Conservation (phyloP, 2,797 vertebrate species). For the Sebastes trivittatus region DNA sequence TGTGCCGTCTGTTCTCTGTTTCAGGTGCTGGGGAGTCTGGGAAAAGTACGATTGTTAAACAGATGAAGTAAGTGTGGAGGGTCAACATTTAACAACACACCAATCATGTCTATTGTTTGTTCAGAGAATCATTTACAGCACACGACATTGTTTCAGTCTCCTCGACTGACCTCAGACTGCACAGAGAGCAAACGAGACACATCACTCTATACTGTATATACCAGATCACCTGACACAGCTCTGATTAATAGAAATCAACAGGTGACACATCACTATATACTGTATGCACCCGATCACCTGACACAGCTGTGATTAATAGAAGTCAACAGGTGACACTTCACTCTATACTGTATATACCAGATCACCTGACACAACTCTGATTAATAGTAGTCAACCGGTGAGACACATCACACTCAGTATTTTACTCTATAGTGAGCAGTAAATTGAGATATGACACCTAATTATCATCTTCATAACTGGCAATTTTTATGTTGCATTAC, state of each 20-base stretch:
- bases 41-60: constrained; percentile 99
- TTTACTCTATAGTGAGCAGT: not conserved
- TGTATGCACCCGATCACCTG: not conserved
- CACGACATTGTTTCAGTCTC: not conserved
- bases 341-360: not conserved
- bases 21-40: constrained; percentile 96
- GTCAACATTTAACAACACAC: not conserved
- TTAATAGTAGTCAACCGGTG: not conserved
- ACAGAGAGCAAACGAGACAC: not conserved
- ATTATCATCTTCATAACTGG: not conserved
- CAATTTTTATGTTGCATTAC: not conserved
- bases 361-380: not conserved
- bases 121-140: not conserved
- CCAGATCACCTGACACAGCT: not conserved
- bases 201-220: not conserved
- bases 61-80: constrained; percentile 94
- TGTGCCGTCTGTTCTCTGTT: constrained; percentile 56
- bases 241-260: not conserved
- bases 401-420: not conserved
- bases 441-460: not conserved
- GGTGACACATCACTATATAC: not conserved
- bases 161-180: not conserved
- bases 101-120: not conserved
- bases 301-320: not conserved
- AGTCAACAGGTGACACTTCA: not conserved